Percentiles rank a stretch among this genome's conserved stretches.
Conservation (phyloP, 2,888 invertebrate species). For the Diplazon laetatorius region DNA sequence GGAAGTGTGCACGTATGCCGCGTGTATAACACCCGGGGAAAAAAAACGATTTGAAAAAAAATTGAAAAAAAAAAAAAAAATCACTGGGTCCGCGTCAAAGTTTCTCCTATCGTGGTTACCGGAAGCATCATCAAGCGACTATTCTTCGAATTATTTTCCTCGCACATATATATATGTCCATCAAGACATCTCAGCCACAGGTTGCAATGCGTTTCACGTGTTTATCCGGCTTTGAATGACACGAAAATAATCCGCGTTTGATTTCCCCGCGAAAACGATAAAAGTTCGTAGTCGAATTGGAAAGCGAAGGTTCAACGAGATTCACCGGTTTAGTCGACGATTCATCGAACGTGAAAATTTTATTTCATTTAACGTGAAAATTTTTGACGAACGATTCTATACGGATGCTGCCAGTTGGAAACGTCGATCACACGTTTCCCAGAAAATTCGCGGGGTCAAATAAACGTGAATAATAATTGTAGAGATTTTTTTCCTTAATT, state of each 20-base stretch:
- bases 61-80: too few species aligned
- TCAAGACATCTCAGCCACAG: neutral
- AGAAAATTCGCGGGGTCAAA: too few species aligned
- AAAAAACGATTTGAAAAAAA: neutral
- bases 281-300: constrained; percentile 19
- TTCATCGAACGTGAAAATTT: too few species aligned
- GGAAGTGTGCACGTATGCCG: constrained; percentile 52
- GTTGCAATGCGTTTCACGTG: constrained; percentile 40
- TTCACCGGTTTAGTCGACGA: constrained; percentile 16
- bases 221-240: constrained; percentile 30
- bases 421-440: too few species aligned
- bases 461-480: too few species aligned
- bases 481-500: too few species aligned
- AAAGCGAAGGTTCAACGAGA: constrained; percentile 8
- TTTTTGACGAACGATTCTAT: too few species aligned
- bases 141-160: constrained; percentile 43
- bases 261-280: constrained; percentile 8
- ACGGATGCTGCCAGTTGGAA: too few species aligned
- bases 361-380: constrained; percentile 13
- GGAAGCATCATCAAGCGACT: constrained; percentile 8
- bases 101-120: constrained; percentile 1
- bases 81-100: constrained; percentile 14
- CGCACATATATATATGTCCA: neutral
- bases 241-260: constrained; percentile 46
- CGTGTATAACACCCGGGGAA: constrained; percentile 3